A percentile compares a stretch with the other conserved stretches of the same genome.
phyloP scores from a whole-genome alignment of 1,140 invertebrate genomes.

The Papilio polytes region DNA sequence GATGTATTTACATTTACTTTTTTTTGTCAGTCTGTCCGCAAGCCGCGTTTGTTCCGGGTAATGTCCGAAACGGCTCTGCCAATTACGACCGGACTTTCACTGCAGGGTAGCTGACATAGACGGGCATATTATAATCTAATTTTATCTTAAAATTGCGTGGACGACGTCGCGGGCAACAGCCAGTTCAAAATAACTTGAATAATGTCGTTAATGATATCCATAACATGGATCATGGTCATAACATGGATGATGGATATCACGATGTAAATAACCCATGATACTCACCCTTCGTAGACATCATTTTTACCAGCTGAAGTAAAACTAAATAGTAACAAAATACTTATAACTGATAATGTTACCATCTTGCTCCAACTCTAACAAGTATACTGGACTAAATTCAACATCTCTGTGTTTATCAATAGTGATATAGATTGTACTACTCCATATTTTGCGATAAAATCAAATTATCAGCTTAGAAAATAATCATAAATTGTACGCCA shows the following conservation, averaged over 20 bases:
- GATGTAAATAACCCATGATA: not conserved
- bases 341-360: not conserved
- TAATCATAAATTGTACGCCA: not conserved
- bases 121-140: no score
- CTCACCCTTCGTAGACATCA: slow-evolving; percentile 41
- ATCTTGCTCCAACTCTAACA: slow-evolving; percentile 7
- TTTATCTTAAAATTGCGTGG: no score
- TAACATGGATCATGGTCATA: not conserved
- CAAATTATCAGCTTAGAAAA: slow-evolving; percentile 2
- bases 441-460: not conserved
- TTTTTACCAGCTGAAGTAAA: slow-evolving; percentile 33
- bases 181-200: no score
- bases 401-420: not conserved
- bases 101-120: no score
- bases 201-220: not conserved
- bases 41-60: no score
- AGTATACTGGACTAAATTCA: not conserved
- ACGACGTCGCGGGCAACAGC: no score
- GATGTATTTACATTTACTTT: no score
- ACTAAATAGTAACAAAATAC: not conserved
- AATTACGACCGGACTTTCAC: no score
- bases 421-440: slow-evolving; percentile 1
- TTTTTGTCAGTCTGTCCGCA: no score
- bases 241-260: not conserved
- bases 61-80: no score